Conservation (phyloP, 2,797 vertebrate genomes). For the Rhodeus uyekii region DNA sequence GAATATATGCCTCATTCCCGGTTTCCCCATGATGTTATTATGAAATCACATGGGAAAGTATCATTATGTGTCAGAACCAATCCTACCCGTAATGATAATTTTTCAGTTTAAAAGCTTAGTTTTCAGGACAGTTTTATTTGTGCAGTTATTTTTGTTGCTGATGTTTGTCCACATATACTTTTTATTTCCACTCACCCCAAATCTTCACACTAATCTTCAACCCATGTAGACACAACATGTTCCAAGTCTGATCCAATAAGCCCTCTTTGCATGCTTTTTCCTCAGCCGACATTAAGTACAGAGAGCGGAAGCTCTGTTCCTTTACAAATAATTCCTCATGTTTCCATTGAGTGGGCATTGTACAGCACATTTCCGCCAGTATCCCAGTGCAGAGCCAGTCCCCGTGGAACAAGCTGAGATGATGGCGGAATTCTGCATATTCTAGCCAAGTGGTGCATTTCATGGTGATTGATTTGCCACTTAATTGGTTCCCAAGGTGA, state of each 20-base stretch:
- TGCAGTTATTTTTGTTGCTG: not conserved
- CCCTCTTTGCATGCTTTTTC: slow-evolving; percentile 36
- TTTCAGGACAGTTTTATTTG: not conserved
- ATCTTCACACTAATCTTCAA: not conserved
- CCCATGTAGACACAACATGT: not conserved
- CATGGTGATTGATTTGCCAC: slow-evolving; percentile 55
- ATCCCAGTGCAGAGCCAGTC: slow-evolving; percentile 21
- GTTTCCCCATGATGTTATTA: not conserved
- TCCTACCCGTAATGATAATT: not conserved
- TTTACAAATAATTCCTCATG: slow-evolving; percentile 34
- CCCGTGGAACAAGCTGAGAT: not conserved
- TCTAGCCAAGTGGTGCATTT: slow-evolving; percentile 40
- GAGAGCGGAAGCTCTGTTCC: slow-evolving; percentile 39
- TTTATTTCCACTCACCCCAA: not conserved
- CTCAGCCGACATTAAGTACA: slow-evolving; percentile 37
- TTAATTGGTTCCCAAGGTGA: slow-evolving; percentile 60
- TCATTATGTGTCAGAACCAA: slow-evolving; percentile 2
- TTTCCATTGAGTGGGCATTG: slow-evolving; percentile 48
- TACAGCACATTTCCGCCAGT: slow-evolving; percentile 38
- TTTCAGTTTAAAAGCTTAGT: not conserved
- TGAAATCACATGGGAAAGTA: not conserved
- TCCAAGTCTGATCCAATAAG: slow-evolving; percentile 9
- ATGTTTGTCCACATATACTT: not conserved
- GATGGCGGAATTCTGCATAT: not conserved
- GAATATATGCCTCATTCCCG: slow-evolving; percentile 3